Evolutionary conservation across 2,113 vertebrate genomes (phyloP).

Genomic region (Gymnarchus niloticus): DNA sequence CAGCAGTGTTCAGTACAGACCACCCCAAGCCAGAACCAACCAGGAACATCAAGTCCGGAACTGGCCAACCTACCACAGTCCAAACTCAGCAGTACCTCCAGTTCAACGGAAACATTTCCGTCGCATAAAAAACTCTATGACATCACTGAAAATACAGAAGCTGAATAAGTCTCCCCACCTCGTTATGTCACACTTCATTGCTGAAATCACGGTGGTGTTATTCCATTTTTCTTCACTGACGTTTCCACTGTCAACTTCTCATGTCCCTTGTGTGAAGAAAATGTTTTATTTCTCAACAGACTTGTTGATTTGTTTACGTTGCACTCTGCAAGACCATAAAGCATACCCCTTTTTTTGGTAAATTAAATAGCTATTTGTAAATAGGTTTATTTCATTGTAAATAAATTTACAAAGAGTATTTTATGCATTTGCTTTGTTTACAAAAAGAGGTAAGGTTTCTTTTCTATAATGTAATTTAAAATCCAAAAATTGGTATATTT

Average conservation of each 20-base stretch:
- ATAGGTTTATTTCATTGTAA: conserved; percentile 14
- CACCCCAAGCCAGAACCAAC: conserved; percentile 14
- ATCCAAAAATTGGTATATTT: conserved; percentile 14
- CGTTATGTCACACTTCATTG: not conserved
- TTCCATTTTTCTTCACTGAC: not conserved
- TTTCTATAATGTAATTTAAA: not conserved
- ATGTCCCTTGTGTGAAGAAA: not conserved
- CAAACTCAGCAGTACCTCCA: conserved; percentile 30
- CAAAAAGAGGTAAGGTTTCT: not conserved
- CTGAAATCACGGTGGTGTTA: not conserved
- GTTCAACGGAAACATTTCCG: conserved; percentile 57
- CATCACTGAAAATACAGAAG: conserved; percentile 54
- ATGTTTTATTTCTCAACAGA: not conserved
- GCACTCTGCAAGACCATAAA: not conserved
- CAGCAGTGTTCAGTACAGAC: not conserved
- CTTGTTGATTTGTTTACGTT: conserved; percentile 11
- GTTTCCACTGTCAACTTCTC: not conserved
- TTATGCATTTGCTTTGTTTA: conserved; percentile 10
- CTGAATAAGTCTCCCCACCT: not conserved
- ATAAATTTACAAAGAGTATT: conserved; percentile 14
- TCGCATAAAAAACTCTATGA: conserved; percentile 85
- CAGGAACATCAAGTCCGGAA: conserved; percentile 23
- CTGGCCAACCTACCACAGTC: conserved; percentile 20
- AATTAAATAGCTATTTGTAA: conserved; percentile 8
- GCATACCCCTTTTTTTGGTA: not conserved